Evolutionary conservation across 1,140 invertebrate species (phyloP), one percentile per base, ranked within the genome.

Genomic region (Pteromalus puparum): DNA sequence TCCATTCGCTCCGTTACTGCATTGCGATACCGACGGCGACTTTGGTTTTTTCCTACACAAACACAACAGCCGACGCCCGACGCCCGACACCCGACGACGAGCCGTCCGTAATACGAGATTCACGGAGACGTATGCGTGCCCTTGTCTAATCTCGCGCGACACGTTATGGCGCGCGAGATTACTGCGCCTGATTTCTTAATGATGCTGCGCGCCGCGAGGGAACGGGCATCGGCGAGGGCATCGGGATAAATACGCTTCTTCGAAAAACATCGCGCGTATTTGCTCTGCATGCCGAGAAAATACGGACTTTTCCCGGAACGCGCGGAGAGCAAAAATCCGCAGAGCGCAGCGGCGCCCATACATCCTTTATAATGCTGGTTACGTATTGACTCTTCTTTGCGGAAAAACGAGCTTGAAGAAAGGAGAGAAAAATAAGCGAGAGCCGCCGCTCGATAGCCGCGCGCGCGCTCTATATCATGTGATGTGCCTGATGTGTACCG

Each of bases 81-180:
- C n/a, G n/a, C n/a, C 30, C 30, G 30, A 34, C 3, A 34, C 6
- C 68, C 68, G 18, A n/a, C 26, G 9, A 18, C 21, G 15, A 7
- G 53, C 15, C 30, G 15, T 34, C 10, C 72, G 34, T 73, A 73
- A 73, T 73, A 38, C 10, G 15, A 38, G 72, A 30, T 73, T 38
- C 72, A 73, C 42, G 34, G 30, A 73, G 72, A 73, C 15, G 28
- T 21, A 21, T 21, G 34, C n/a, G n/a, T 73, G 6, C 10, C 34
- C 73, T 75, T 48, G 73, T 75, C 73, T 75, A 75, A 75, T 75
- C 73, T 75, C n/a, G 38, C 38, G 38, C 26, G 26, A 70, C 67
- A 10, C n/a, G n/a, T n/a, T n/a, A n/a, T n/a, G n/a, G n/a, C n/a
- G 38, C 38, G 38, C 26, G 26, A 70, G 26, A 10, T 28, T 30